A percentile compares a stretch with the other conserved stretches of the same genome.
Evolutionary conservation across 2,113 vertebrate species (phyloP).

Genomic region (Chunga burmeisteri): DNA sequence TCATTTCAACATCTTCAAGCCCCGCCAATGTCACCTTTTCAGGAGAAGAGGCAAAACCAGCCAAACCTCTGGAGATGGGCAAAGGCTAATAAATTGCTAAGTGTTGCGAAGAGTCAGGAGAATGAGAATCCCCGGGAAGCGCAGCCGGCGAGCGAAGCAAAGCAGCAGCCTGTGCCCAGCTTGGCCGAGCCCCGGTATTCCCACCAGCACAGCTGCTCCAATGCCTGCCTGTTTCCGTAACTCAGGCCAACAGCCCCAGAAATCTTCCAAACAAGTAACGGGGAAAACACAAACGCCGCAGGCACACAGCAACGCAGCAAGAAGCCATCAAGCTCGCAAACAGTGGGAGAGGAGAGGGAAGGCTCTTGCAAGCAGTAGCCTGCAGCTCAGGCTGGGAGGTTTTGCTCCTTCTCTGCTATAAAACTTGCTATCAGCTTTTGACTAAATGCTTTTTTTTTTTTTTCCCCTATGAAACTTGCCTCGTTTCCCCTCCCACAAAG

Average conservation of each 20-base stretch:
- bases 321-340: neutral
- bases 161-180: neutral
- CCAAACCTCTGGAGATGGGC: fast-evolving
- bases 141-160: neutral
- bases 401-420: neutral
- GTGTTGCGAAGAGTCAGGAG: neutral
- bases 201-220: constrained; percentile 19
- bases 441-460: neutral
- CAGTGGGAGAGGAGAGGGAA: neutral
- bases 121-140: neutral
- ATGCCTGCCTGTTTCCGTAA: neutral
- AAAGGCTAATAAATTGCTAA: neutral
- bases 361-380: neutral
- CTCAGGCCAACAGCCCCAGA: neutral
- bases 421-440: neutral
- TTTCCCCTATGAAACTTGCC: fast-evolving
- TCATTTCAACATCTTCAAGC: neutral
- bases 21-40: neutral
- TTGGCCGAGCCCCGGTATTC: neutral
- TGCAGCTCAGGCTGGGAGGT: neutral
- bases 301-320: neutral
- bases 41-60: neutral
- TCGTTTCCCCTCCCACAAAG: neutral
- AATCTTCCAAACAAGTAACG: neutral
- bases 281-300: neutral